These are phyloP conservation scores for Tympanoctomys barrerae DNA, from an alignment of 2,797 vertebrate species.

Conservation along the genomic window DNA sequence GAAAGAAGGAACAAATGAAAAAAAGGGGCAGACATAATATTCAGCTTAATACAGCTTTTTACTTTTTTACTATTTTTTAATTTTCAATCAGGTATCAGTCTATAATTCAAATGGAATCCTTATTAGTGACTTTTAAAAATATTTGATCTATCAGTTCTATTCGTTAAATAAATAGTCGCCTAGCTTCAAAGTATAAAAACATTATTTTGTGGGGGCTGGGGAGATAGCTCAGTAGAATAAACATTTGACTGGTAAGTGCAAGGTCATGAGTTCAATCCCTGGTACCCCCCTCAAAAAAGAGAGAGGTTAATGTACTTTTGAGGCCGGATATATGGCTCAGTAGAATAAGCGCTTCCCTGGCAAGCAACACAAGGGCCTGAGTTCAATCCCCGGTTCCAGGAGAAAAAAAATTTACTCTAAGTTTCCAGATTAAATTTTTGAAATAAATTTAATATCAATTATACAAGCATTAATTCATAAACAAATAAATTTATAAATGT, in stretches of 20 bases:
- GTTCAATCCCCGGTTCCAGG: too few relatives aligned
- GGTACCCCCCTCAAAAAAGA: too few relatives aligned
- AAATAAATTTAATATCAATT: neutral
- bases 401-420: neutral
- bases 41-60: neutral
- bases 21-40: neutral
- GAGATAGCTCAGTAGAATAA: too few relatives aligned
- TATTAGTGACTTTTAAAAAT: constrained; percentile 1
- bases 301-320: too few relatives aligned
- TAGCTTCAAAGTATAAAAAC: neutral
- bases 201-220: neutral
- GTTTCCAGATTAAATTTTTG: neutral
- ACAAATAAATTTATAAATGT: neutral
- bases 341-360: too few relatives aligned
- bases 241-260: too few relatives aligned
- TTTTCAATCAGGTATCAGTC: neutral
- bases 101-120: constrained; percentile 1
- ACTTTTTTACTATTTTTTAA: neutral
- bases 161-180: constrained; percentile 1
- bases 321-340: too few relatives aligned
- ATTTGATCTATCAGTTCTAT: neutral
- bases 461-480: neutral
- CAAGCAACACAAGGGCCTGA: too few relatives aligned
- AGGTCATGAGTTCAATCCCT: too few relatives aligned
- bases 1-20: too few relatives aligned